Evolutionary conservation across 2,113 vertebrate genomes (phyloP).

Genomic region (Vulpes vulpes): DNA sequence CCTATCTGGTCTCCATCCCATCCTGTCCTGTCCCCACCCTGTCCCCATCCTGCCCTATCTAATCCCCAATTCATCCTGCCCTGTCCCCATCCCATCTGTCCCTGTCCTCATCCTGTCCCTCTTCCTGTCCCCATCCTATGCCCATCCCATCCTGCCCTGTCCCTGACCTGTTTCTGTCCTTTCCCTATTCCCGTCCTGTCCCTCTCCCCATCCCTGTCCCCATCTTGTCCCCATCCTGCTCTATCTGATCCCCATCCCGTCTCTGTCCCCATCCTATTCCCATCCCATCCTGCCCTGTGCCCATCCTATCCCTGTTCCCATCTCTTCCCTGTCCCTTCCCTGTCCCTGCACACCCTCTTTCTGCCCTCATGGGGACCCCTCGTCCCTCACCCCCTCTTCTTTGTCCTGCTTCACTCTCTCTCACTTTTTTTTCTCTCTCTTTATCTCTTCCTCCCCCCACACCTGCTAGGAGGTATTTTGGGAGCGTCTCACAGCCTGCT

Average conservation of each 20-base stretch:
- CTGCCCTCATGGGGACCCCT: fast-evolving
- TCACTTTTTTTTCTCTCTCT: not conserved
- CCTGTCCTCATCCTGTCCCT: not conserved
- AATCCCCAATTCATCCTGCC: not conserved
- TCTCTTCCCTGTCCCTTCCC: not conserved
- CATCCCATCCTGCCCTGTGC: no score
- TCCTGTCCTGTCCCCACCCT: not conserved
- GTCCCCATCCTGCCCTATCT: no score
- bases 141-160: not conserved
- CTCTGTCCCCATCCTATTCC: not conserved
- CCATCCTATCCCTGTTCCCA: no score
- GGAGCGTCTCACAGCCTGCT: not conserved
- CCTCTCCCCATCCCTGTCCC: not conserved
- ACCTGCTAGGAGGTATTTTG: not conserved
- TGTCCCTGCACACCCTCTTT: not conserved
- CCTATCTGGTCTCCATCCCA: not conserved
- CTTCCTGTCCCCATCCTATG: not conserved
- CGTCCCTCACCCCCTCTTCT: fast-evolving
- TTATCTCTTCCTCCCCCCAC: no score
- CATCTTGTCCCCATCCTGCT: no score
- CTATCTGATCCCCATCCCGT: no score
- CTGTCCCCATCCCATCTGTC: not conserved
- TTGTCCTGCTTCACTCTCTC: not conserved
- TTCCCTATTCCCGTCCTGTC: not conserved
- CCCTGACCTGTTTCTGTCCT: not conserved